Evolutionary conservation across 2,797 vertebrate genomes (phyloP), one percentile per base, ranked within the genome.

Genomic region (Jordanella pulchra): DNA sequence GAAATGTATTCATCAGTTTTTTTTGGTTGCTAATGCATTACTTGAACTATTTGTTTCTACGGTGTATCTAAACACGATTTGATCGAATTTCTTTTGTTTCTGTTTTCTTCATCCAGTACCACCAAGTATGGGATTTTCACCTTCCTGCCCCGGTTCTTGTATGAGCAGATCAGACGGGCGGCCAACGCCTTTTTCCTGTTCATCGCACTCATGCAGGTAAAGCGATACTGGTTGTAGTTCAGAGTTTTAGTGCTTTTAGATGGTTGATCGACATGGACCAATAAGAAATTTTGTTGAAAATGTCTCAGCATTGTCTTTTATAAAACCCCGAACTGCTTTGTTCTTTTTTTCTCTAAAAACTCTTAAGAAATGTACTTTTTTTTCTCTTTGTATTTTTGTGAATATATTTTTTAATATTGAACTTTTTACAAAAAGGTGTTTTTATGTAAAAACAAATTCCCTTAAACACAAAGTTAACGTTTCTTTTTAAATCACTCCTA

Each of bases 181-280:
- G 98, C 98, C 86, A 99, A 99, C 75, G 97, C 98, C 90, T 99
- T 99, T 94, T 99, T 99, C 93, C 96, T 99, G 87, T 99, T 99
- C 94, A 98, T 99, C 91, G 98, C 98, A 92, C 97, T 99, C 93
- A 95, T 99, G 95, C 98, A 99, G 97, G 98, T 99, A 96, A 79
- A 72, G 5, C 39, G 11, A 21, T 10, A 32, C 58, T 14, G 58
- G 58, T 39, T 23, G 11, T 39, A 12, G 32, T 60, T 12, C 10
- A 21, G 60, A 4, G 35, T n/a, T 63, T 42, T 63, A 35, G 21
- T 39, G 5, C 9, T 39, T 39, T 39, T 14, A 61, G 32, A n/a
- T 61, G 39, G 15, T 39, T n/a, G 4, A 15, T 18, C 27, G 17
- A 60, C 18, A 56, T 56, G 28, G 55, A 56, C 28, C 30, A 60